phyloP scores from a whole-genome alignment of 2,888 invertebrate genomes.

The Prenolepis imparis region DNA sequence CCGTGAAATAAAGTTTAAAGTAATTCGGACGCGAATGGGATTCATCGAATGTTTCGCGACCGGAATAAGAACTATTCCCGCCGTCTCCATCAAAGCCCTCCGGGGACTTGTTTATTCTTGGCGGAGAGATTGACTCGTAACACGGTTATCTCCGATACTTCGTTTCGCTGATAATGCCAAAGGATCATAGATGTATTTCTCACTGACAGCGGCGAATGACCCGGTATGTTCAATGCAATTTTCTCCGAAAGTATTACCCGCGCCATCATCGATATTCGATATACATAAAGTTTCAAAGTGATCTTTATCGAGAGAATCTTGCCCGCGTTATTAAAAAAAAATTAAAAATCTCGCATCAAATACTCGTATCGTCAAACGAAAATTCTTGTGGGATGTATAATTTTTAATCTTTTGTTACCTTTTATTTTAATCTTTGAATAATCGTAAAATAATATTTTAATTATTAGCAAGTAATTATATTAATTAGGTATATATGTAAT shows the following conservation, averaged over 20 bases:
- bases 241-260: conserved; percentile 28
- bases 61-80: conserved; percentile 14
- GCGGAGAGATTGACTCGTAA: conserved; percentile 79
- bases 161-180: conserved; percentile 69
- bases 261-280: background rate
- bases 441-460: background rate
- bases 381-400: background rate
- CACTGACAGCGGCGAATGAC: conserved; percentile 6
- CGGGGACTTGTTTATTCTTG: conserved; percentile 72
- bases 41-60: conserved; percentile 24
- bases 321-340: background rate
- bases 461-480: too few species aligned
- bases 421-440: background rate
- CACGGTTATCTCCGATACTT: conserved; percentile 71
- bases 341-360: background rate
- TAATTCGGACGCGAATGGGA: background rate
- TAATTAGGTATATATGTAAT: too few species aligned
- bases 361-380: background rate
- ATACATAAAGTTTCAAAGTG: background rate
- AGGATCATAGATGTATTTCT: conserved; percentile 56
- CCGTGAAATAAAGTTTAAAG: conserved; percentile 12
- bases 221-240: conserved; percentile 22
- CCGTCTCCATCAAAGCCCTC: conserved; percentile 60
- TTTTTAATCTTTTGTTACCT: background rate
- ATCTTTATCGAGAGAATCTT: background rate